Evolutionary conservation across 30 jellyfish, hydroid and myxozoan genomes (phyloP).

Genomic region (Cassiopea andromeda): DNA sequence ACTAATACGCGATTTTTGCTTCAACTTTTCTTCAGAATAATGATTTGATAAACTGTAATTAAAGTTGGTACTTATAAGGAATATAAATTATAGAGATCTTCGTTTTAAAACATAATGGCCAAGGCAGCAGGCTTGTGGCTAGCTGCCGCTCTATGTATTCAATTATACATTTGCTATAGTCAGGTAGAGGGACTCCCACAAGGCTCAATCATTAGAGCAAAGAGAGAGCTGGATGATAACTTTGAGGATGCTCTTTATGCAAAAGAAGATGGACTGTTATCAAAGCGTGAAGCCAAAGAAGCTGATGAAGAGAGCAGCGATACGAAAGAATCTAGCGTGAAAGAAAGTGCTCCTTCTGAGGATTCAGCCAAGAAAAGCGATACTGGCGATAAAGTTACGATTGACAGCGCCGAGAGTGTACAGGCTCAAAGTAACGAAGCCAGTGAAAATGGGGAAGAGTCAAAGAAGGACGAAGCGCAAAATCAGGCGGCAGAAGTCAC

Average conservation of each 20-base stretch:
- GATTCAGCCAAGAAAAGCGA: slow-evolving; percentile 61
- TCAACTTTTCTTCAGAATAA: slow-evolving; percentile 42
- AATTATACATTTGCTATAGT: slow-evolving; percentile 30
- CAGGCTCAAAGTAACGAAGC: slow-evolving; percentile 25
- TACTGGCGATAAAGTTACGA: slow-evolving; percentile 54
- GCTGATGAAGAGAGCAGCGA: slow-evolving; percentile 31
- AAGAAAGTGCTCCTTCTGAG: not conserved
- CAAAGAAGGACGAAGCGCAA: slow-evolving; percentile 50
- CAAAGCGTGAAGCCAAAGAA: slow-evolving; percentile 62
- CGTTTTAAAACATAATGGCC: slow-evolving; percentile 33
- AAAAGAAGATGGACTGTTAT: slow-evolving; percentile 43
- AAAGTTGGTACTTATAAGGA: slow-evolving; percentile 19
- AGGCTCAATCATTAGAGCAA: slow-evolving; percentile 73
- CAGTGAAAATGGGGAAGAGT: slow-evolving; percentile 28
- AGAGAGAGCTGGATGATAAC: slow-evolving; percentile 81
- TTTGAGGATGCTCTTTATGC: slow-evolving; percentile 86
- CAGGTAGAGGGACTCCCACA: slow-evolving; percentile 58
- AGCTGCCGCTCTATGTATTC: slow-evolving; percentile 52
- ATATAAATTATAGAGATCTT: not conserved
- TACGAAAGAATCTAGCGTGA: not conserved
- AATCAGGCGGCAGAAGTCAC: not conserved
- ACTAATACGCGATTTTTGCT: not conserved
- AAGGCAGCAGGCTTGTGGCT: slow-evolving; percentile 75
- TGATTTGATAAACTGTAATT: slow-evolving; percentile 52
- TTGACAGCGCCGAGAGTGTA: slow-evolving; percentile 51